A percentile compares a stretch with the other conserved stretches of the same genome.
Conservation (phyloP, 2,113 vertebrate genomes). For the Crotalus helleri region DNA sequence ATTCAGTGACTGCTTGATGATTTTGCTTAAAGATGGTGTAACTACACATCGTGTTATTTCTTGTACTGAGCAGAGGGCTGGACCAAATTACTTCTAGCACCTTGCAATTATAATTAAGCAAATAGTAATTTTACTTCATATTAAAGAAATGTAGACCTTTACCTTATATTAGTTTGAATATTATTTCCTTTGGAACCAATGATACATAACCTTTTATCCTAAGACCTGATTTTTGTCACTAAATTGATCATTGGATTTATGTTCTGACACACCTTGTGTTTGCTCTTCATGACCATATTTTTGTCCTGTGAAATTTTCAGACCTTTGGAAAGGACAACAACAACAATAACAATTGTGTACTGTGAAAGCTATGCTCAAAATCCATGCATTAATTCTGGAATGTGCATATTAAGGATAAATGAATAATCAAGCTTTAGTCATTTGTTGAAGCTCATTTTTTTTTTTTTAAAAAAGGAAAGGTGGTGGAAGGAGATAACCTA, state of each 20-base stretch:
- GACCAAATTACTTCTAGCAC: neutral
- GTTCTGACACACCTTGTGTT: neutral
- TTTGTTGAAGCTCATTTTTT: slow-evolving; percentile 10
- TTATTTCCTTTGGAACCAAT: neutral
- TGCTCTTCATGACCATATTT: neutral
- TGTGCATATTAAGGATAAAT: slow-evolving; percentile 25
- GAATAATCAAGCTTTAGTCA: slow-evolving; percentile 16
- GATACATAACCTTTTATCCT: neutral
- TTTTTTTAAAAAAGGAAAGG: neutral
- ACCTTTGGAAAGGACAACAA: neutral
- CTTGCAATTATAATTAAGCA: neutral
- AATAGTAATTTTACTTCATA: neutral
- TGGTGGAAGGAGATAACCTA: neutral
- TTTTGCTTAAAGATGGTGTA: neutral
- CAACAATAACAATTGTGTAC: neutral
- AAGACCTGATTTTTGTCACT: neutral
- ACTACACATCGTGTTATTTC: neutral
- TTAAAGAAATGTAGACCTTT: neutral
- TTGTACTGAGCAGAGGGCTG: neutral
- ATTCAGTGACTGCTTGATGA: neutral
- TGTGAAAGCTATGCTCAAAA: slow-evolving; percentile 24
- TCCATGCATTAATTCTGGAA: slow-evolving; percentile 13
- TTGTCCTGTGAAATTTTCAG: neutral
- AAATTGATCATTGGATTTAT: neutral
- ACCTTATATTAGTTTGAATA: neutral